phyloP scores from a whole-genome alignment of 2,113 vertebrate species.

The Grammomys dolichurus region DNA sequence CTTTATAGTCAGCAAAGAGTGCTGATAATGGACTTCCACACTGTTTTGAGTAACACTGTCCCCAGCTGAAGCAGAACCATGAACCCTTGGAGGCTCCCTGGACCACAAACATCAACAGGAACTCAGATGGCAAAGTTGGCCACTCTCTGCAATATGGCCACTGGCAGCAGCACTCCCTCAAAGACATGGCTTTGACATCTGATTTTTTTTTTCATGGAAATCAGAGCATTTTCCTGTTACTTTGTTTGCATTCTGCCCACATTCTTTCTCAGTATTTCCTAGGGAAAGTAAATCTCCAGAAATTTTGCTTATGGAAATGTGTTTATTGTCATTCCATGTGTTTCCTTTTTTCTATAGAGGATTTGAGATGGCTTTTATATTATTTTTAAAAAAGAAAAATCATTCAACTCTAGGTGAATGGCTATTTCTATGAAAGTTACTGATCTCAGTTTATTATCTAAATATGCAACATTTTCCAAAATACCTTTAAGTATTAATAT shows the following conservation, averaged over 20 bases:
- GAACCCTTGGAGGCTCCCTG: neutral
- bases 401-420: slow-evolving; percentile 20
- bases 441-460: slow-evolving; percentile 28
- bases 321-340: slow-evolving; percentile 32
- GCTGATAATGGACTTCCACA: neutral
- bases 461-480: slow-evolving; percentile 38
- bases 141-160: neutral
- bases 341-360: slow-evolving; percentile 19
- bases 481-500: neutral
- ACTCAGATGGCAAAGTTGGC: neutral
- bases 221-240: neutral
- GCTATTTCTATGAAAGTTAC: neutral
- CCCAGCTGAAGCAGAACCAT: neutral
- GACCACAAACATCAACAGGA: neutral
- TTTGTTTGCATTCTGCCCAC: slow-evolving; percentile 23
- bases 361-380: slow-evolving; percentile 2
- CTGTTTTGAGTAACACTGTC: neutral
- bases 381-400: neutral
- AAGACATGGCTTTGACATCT: neutral
- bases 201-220: slow-evolving; percentile 23
- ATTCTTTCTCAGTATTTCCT: slow-evolving; percentile 38
- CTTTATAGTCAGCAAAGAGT: neutral
- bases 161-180: neutral
- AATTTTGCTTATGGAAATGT: slow-evolving; percentile 41
- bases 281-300: slow-evolving; percentile 1